A percentile compares a stretch with the other conserved stretches of the same genome.
Evolutionary conservation across 2,888 invertebrate species (phyloP).

Genomic region (Lissocephala sabroskyi): DNA sequence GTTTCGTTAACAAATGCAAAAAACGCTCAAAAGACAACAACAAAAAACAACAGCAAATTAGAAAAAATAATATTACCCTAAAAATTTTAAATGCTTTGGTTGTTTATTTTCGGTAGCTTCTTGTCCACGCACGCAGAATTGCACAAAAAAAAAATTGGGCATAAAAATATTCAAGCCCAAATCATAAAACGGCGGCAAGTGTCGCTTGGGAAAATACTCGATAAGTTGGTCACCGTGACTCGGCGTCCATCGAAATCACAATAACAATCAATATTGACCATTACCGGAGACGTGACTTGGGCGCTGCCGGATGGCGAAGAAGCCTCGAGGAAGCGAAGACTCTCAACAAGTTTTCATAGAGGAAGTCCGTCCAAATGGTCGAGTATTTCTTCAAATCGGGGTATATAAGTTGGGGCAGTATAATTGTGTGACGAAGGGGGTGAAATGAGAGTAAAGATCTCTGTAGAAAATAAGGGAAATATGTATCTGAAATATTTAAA

Average conservation of each 20-base stretch:
- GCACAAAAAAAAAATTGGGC: not conserved
- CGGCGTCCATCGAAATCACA: conserved; percentile 19
- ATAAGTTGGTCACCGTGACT: conserved; percentile 10
- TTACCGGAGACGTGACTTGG: conserved; percentile 5
- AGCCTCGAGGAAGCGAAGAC: too few species aligned
- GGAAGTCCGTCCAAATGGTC: too few species aligned
- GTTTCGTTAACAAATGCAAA: conserved; percentile 35
- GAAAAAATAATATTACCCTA: conserved; percentile 14
- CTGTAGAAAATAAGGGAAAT: too few species aligned
- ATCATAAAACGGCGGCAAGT: conserved; percentile 1
- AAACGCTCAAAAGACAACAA: conserved; percentile 10
- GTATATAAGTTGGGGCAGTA: too few species aligned
- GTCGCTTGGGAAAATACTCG: conserved; percentile 1
- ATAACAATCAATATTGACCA: conserved; percentile 42
- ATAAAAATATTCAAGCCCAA: conserved; percentile 4
- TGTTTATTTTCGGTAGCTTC: not conserved
- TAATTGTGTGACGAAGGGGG: too few species aligned
- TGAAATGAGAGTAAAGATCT: too few species aligned
- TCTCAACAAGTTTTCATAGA: too few species aligned
- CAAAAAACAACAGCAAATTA: conserved; percentile 14
- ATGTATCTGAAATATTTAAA: too few species aligned
- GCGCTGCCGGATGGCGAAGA: conserved; percentile 2
- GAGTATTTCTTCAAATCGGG: too few species aligned
- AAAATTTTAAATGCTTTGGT: conserved; percentile 3
- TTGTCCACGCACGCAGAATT: conserved; percentile 4